These are phyloP conservation scores for Pseudomyrmex pallidus DNA, from an alignment of 1,140 invertebrate genomes.

Conservation along the genomic window DNA sequence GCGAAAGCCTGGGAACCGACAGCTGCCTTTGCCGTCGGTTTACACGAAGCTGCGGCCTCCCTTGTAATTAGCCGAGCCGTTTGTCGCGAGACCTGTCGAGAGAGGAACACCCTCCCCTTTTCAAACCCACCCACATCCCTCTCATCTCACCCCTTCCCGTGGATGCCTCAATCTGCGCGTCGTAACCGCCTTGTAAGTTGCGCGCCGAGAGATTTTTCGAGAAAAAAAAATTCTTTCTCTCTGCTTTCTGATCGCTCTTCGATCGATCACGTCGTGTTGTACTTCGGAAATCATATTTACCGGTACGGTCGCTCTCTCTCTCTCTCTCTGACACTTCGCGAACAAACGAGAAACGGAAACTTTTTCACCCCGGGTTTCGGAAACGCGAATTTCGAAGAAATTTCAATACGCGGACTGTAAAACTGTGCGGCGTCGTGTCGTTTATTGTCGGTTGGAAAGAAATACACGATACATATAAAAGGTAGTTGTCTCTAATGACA, in stretches of 20 bases:
- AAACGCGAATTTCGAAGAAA: not conserved
- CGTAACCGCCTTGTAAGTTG: constrained; percentile 24
- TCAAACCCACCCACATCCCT: constrained; percentile 22
- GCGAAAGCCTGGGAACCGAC: constrained; percentile 77
- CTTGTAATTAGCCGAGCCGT: constrained; percentile 78
- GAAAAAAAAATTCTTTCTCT: constrained; percentile 8
- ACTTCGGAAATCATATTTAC: not conserved
- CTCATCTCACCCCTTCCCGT: not conserved
- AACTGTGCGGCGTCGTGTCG: not conserved
- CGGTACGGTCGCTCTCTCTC: not conserved
- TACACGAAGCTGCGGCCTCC: constrained; percentile 72
- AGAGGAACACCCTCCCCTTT: constrained; percentile 49
- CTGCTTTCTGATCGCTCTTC: constrained; percentile 9
- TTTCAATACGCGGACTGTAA: too few species aligned
- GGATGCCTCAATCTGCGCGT: constrained; percentile 30
- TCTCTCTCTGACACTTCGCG: not conserved
- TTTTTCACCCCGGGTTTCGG: not conserved
- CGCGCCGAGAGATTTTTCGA: constrained; percentile 9
- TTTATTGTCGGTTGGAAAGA: too few species aligned
- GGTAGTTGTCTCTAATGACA: constrained; percentile 45
- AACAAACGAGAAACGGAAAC: not conserved
- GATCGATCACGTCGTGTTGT: constrained; percentile 16
- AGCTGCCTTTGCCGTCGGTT: constrained; percentile 76
- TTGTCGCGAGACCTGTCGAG: constrained; percentile 68
- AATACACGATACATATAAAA: not conserved